phyloP scores from a whole-genome alignment of 2,888 invertebrate genomes.

The Catocala sponsa region DNA sequence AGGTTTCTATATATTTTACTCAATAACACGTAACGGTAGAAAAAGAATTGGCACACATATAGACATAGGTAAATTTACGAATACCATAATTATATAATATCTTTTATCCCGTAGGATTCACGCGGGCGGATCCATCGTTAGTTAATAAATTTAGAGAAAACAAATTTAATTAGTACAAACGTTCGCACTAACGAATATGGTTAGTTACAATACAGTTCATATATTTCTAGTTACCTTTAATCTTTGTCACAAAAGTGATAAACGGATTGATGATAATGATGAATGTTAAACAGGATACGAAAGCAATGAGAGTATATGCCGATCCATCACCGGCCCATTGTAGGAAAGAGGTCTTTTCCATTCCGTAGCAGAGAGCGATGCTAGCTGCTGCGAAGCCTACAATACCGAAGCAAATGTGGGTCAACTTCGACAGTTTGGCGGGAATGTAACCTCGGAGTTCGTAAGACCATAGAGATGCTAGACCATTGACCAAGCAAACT shows the following conservation, averaged over 20 bases:
- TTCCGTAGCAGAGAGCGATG: slow-evolving; percentile 65
- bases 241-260: slow-evolving; percentile 56
- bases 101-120: too few relatives aligned
- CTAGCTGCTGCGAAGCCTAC: slow-evolving; percentile 59
- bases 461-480: slow-evolving; percentile 66
- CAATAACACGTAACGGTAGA: too few relatives aligned
- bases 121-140: too few relatives aligned
- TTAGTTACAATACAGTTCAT: too few relatives aligned
- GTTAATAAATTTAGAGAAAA: too few relatives aligned
- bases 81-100: too few relatives aligned
- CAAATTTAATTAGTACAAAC: too few relatives aligned
- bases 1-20: too few relatives aligned
- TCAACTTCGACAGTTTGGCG: slow-evolving; percentile 63
- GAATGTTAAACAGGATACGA: slow-evolving; percentile 47
- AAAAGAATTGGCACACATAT: too few relatives aligned
- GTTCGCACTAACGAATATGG: too few relatives aligned
- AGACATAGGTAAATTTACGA: too few relatives aligned
- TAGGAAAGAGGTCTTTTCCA: slow-evolving; percentile 63
- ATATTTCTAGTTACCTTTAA: slow-evolving; percentile 1
- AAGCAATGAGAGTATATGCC: slow-evolving; percentile 58
- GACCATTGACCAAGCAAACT: slow-evolving; percentile 67
- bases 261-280: slow-evolving; percentile 66
- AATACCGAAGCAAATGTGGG: slow-evolving; percentile 69
- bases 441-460: slow-evolving; percentile 63
- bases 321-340: slow-evolving; percentile 52